Base-by-base conservation (phyloP, 2,888 invertebrate genomes). In the Hipparchia sbordonii region DNA sequence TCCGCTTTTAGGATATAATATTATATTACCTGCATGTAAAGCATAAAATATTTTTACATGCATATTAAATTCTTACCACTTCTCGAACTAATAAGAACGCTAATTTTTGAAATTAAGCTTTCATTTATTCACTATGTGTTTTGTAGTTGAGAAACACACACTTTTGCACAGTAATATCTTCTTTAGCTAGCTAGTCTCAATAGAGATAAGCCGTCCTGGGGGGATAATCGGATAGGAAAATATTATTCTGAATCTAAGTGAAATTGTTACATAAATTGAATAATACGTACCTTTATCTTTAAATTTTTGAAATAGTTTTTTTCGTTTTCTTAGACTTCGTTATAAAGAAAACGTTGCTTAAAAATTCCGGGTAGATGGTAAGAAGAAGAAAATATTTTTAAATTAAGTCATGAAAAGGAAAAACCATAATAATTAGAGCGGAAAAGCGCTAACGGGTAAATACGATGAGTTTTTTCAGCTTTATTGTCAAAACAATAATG, bases 21-120 rank as follows among this genome's bases (percentile, higher is more conserved):
- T 70, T 67, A 70, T 65, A 52, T 6, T 52, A 59, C 48, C 46
- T 48, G 67, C 63, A 71, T 69, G 72, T 52, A 67, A 9, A 57
- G 57, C 45, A 13, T 57, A 13, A 9, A 67, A 67, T 54, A 46
- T 67, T 67, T 56, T 52, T 13, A 2, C 56, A 6, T n/a, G 45
- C 13, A 67, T 67, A 67, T 57, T 56, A 46, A 45, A 57, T 67
- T 57, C 33, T 51, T 2, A 23, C 63, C 8, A 48, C 48, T 52
- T 51, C 10, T 52, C 13, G 8, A 10, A 33, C 6, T 10, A 52
- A 9, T 12, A 6, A 7, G 1, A 4, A 10, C 9, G 52, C 9
- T 12, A 54, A 2, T 1, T 59, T 59, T 59, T 59, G 33, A 5
- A 23, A 59, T 59, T 23, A 33, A 57, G 23, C 23, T 6, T 33